phyloP scores from a whole-genome alignment of 2,888 invertebrate genomes.

The Emmelina monodactyla region DNA sequence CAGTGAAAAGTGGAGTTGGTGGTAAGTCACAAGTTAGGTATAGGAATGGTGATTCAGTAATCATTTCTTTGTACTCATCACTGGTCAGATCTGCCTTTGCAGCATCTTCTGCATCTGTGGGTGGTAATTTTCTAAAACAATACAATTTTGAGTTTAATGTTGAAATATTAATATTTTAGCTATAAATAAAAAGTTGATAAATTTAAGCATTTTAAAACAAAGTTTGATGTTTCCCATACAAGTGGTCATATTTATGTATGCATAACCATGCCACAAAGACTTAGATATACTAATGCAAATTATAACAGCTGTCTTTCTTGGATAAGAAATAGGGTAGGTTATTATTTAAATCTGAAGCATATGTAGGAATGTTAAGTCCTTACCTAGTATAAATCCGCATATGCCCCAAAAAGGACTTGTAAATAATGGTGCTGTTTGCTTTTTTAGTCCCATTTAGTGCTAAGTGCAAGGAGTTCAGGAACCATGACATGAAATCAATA shows the following conservation, averaged over 20 bases:
- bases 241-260: background rate
- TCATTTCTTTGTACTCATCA: constrained; percentile 87
- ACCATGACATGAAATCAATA: constrained; percentile 97
- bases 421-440: constrained; percentile 88
- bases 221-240: background rate
- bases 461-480: constrained; percentile 93
- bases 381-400: constrained; percentile 84
- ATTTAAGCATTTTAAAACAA: background rate
- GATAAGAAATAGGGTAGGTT: too few relatives aligned
- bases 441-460: constrained; percentile 94
- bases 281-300: too few relatives aligned
- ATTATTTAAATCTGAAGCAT: too few relatives aligned
- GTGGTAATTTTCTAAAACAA: constrained; percentile 85
- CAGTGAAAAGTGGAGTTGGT: constrained; percentile 95
- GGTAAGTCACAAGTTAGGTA: constrained; percentile 98
- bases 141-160: too few relatives aligned
- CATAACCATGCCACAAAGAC: too few relatives aligned
- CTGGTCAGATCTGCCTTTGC: constrained; percentile 83
- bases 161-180: too few relatives aligned
- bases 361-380: too few relatives aligned
- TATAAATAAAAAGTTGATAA: too few relatives aligned
- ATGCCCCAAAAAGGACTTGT: constrained; percentile 91
- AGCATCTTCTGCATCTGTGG: constrained; percentile 89
- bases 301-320: too few relatives aligned
- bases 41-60: constrained; percentile 91